phyloP scores from a whole-genome alignment of 1,140 invertebrate species.

The Drosophila insularis region DNA sequence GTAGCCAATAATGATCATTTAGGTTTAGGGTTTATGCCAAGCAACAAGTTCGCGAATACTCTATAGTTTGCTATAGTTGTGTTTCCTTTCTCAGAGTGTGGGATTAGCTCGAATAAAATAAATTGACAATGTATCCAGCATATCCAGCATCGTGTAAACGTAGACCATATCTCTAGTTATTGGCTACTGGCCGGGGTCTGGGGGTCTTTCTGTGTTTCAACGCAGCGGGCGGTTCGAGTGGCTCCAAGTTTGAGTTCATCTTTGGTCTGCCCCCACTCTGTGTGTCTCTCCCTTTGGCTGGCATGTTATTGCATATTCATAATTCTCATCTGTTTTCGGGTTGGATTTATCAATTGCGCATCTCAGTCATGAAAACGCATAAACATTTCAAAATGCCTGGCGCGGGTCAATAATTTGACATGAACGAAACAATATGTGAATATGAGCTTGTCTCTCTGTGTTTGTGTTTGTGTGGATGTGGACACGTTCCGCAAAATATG shows the following conservation, averaged over 20 bases:
- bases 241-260: not conserved
- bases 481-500: conserved; percentile 9
- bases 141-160: conserved; percentile 49
- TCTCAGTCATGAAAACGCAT: conserved; percentile 78
- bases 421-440: conserved; percentile 78
- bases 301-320: conserved; percentile 70
- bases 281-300: conserved; percentile 5
- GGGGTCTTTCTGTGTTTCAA: conserved; percentile 8
- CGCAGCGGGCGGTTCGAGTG: conserved; percentile 3
- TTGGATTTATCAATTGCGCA: conserved; percentile 77
- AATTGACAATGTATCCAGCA: too few relatives aligned
- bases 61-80: too few relatives aligned
- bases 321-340: conserved; percentile 55
- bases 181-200: conserved; percentile 50
- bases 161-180: conserved; percentile 20
- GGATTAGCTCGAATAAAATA: too few relatives aligned
- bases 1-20: conserved; percentile 29
- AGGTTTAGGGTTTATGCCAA: conserved; percentile 21
- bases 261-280: not conserved
- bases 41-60: not conserved
- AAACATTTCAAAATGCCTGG: conserved; percentile 75
- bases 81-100: too few relatives aligned
- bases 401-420: conserved; percentile 80
- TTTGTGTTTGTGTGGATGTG: not conserved
- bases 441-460: not conserved